Evolutionary conservation across 2,797 vertebrate species (phyloP), one percentile per base, ranked within the genome.

Genomic region (Tiaroga cobitis): DNA sequence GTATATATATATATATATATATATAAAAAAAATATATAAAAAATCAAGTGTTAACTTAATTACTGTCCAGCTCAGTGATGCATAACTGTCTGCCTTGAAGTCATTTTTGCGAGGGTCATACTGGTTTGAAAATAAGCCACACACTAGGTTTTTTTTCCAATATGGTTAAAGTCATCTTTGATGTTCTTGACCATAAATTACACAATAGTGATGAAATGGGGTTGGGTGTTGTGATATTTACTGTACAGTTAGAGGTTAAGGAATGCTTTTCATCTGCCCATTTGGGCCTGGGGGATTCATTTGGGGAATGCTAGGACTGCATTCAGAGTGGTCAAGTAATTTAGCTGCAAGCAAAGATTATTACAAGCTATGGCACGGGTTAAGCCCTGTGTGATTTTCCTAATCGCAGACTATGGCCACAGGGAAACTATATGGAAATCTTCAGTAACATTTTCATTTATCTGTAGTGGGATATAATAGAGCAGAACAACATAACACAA

Each of bases 331-430:
- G 79, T 90, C 88, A 90, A 85, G 82, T 88, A 70, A 89, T 82
- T 85, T 87, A 84, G 76, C 82, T 93, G 92, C 90, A 90, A 92
- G 91, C 88, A 78, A 91, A 90, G 90, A 92, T 92, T 90, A 91
- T 90, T 10, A 76, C 89, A 88, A 86, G 67, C 79, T 81, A 84
- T 81, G 61, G 39, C 43, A 78, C 5, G 37, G 63, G 82, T 73
- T 87, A 84, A 83, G 54, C 51, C 41, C 56, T 69, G 68, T 87
- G 72, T 88, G 78, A 89, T 88, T 86, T 84, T 61, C 79, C 49
- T 83, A 86, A 87, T 90, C 67, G 70, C 29, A 83, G 72, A 59
- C 80, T 80, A 85, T 79, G 72, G 34, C 78, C 59, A 81, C 43
- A 73, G 69, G 69, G 11, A 80, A 67, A 80, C 41, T 80, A 59